A percentile compares a stretch with the other conserved stretches of the same genome.
Evolutionary conservation across 2,888 invertebrate genomes (phyloP).

Genomic region (Tiliacea aurago): DNA sequence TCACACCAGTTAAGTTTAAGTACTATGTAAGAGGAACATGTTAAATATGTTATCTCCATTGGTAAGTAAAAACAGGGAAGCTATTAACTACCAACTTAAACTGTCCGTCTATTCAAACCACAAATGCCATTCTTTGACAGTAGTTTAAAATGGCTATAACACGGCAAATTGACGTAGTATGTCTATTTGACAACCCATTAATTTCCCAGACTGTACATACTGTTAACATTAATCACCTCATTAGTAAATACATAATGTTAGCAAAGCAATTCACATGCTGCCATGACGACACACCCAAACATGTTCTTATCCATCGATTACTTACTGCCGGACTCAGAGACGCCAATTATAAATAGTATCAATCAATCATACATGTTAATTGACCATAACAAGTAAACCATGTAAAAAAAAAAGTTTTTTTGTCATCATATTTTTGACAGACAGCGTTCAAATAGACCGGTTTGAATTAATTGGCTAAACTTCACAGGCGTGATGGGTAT

Average conservation of each 20-base stretch:
- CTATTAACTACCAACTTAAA: no score
- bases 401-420: no score
- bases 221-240: constrained; percentile 5
- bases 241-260: constrained; percentile 36
- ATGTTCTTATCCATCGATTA: constrained; percentile 19
- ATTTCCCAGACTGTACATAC: background rate
- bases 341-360: background rate
- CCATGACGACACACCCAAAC: constrained; percentile 17
- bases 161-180: no score
- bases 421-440: background rate
- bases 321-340: background rate
- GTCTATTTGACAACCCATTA: no score
- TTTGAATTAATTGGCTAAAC: no score
- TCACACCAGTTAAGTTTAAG: background rate
- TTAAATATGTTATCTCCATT: background rate
- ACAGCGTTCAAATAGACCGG: background rate
- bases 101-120: no score
- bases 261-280: constrained; percentile 38
- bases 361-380: background rate
- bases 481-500: no score
- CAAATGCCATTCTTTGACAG: no score
- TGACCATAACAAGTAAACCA: no score
- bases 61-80: background rate
- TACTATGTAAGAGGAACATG: background rate
- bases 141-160: no score